Conservation (phyloP, 2,888 invertebrate species). For the Erebia palarica region DNA sequence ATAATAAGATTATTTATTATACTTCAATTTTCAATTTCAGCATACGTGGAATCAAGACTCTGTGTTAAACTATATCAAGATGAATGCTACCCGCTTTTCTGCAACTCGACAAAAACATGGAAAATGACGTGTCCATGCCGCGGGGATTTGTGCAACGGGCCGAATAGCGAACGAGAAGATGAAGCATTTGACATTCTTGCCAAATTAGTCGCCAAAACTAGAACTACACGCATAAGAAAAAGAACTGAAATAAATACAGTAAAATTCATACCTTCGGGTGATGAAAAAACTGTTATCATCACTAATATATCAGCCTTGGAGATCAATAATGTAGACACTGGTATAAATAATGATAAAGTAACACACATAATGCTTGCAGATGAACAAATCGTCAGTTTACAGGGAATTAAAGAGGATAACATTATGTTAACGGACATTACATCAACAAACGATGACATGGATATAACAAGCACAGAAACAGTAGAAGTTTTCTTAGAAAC, state of each 20-base stretch:
- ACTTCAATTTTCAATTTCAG: constrained; percentile 49
- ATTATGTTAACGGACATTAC: constrained; percentile 32
- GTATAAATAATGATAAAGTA: constrained; percentile 33
- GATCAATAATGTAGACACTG: constrained; percentile 28
- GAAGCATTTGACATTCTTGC: constrained; percentile 60
- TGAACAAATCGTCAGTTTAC: constrained; percentile 17
- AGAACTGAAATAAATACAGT: constrained; percentile 37
- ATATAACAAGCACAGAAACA: constrained; percentile 21
- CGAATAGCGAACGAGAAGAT: constrained; percentile 61
- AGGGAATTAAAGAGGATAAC: constrained; percentile 21
- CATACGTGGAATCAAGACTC: constrained; percentile 67
- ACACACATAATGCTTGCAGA: constrained; percentile 39
- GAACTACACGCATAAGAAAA: constrained; percentile 45
- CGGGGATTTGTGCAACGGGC: constrained; percentile 72
- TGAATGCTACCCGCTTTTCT: constrained; percentile 71
- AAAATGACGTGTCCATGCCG: constrained; percentile 73
- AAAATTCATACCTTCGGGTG: constrained; percentile 36
- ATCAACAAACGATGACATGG: constrained; percentile 21
- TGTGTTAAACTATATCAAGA: constrained; percentile 76
- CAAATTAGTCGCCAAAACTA: constrained; percentile 42
- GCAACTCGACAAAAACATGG: constrained; percentile 70
- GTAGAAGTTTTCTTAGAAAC: constrained; percentile 13
- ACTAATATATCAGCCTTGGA: constrained; percentile 43
- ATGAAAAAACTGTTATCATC: constrained; percentile 39
- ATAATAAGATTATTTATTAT: background rate